Evolutionary conservation across 2,113 vertebrate genomes (phyloP), one percentile per base, ranked within the genome.

Genomic region (Charadrius vociferus): DNA sequence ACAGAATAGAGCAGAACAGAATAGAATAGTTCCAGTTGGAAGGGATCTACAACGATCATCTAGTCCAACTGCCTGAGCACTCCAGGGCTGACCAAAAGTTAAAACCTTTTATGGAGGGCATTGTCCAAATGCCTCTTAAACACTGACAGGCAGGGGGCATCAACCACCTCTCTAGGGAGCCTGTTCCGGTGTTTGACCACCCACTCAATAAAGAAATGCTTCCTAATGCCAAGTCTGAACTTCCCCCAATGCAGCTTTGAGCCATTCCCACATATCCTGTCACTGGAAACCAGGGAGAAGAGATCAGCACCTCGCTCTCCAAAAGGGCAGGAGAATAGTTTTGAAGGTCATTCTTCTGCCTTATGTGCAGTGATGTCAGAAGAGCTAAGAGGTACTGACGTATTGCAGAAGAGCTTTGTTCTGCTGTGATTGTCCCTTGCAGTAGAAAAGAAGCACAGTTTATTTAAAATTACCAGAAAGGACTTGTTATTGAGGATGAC

Each of bases 21-120:
- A 12, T 4, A 63, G 47, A 43, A 22, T 20, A 36, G 5, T n/a
- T 88, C 45, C 58, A 17, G 34, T 32, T 92, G 27, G n/a, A 66
- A 86, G 18, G 4, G 10, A 59, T 9, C 17, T 83, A 19, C 50
- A 73, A 6, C 0, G 1, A 43, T 70, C 36, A 75, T 6, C n/a
- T 74, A 36, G 20, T 55, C 43, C 21, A 30, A 27, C 13, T 66
- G 29, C 66, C 18, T 66, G 55, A 74, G 26, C 21, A 15, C 17
- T 47, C 18, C 58, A 72, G 13, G 12, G 13, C 26, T 81, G 32
- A 55, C 14, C 13, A n/a, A 49, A 37, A 41, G 16, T 17, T 36
- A n/a, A 71, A 79, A 22, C 6, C 26, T 0, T 0, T 55, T 73
- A 9, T 29, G 53, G 15, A 59, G 14, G 18, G 12, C 43, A 66